A percentile compares a stretch with the other conserved stretches of the same genome.
Conservation (phyloP, 2,113 vertebrate species). For the Xiphophorus maculatus region DNA sequence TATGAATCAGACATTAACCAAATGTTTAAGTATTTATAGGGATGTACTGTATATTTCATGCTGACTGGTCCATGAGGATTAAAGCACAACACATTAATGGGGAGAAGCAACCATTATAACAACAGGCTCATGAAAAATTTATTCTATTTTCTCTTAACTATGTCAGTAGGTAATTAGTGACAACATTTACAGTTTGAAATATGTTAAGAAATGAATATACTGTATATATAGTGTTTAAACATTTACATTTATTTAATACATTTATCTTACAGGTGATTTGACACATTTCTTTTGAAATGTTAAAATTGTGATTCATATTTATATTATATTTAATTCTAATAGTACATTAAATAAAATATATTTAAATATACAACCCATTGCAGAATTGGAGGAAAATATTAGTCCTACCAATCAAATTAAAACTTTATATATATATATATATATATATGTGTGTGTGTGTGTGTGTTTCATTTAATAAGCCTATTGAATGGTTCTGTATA, state of each 20-base stretch:
- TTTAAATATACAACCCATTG: too few relatives aligned
- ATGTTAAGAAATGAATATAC: slow-evolving; percentile 19
- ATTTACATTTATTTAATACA: background rate
- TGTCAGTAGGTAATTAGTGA: slow-evolving; percentile 73
- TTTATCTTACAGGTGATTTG: too few relatives aligned
- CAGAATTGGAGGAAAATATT: too few relatives aligned
- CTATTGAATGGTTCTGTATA: too few relatives aligned
- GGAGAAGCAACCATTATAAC: slow-evolving; percentile 80
- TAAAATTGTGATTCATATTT: too few relatives aligned
- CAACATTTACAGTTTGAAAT: slow-evolving; percentile 55
- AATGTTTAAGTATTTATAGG: slow-evolving; percentile 82
- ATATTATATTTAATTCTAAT: too few relatives aligned
- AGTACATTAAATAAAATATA: too few relatives aligned
- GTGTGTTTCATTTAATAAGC: too few relatives aligned
- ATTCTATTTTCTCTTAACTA: slow-evolving; percentile 77
- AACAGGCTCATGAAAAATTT: slow-evolving; percentile 80
- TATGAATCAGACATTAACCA: slow-evolving; percentile 42
- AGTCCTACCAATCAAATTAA: too few relatives aligned
- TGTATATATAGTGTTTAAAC: background rate
- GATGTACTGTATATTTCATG: slow-evolving; percentile 82
- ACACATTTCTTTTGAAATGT: too few relatives aligned
- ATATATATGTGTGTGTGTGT: too few relatives aligned
- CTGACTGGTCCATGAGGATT: slow-evolving; percentile 81
- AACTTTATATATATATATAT: too few relatives aligned
- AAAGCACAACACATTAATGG: slow-evolving; percentile 80